These are phyloP conservation scores for Xestia xanthographa DNA, from an alignment of 2,888 invertebrate genomes.

Conservation along the genomic window DNA sequence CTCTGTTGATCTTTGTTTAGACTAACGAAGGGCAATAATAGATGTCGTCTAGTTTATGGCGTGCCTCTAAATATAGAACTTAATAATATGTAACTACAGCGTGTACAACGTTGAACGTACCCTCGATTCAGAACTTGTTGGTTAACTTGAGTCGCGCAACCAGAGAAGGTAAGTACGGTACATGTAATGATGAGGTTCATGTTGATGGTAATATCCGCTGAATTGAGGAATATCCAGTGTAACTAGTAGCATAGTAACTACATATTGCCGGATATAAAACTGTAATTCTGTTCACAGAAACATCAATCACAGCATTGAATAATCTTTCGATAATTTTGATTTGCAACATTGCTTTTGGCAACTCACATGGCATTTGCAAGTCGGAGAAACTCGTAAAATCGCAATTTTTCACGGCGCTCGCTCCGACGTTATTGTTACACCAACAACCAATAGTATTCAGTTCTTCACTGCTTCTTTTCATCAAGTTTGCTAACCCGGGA, in stretches of 20 bases:
- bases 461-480: slow-evolving; percentile 19
- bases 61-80: slow-evolving; percentile 18
- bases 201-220: slow-evolving; percentile 20
- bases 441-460: slow-evolving; percentile 38
- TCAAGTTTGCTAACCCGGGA: slow-evolving; percentile 1
- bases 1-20: slow-evolving; percentile 19
- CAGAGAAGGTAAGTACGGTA: not conserved
- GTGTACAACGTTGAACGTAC: not conserved
- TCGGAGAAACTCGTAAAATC: slow-evolving; percentile 81
- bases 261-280: too few species aligned
- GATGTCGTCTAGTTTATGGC: not conserved
- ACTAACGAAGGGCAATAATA: not conserved
- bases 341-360: slow-evolving; percentile 36
- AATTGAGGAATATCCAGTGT: not conserved
- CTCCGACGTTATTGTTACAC: slow-evolving; percentile 43
- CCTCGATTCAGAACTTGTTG: slow-evolving; percentile 30
- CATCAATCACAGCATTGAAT: not conserved
- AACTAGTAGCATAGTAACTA: not conserved
- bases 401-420: slow-evolving; percentile 74
- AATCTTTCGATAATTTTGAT: not conserved
- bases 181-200: slow-evolving; percentile 13
- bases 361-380: slow-evolving; percentile 59
- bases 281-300: not conserved
- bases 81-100: slow-evolving; percentile 35
- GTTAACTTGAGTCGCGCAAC: slow-evolving; percentile 19